phyloP scores from a whole-genome alignment of 2,113 vertebrate species.

The Mohoua ochrocephala region DNA sequence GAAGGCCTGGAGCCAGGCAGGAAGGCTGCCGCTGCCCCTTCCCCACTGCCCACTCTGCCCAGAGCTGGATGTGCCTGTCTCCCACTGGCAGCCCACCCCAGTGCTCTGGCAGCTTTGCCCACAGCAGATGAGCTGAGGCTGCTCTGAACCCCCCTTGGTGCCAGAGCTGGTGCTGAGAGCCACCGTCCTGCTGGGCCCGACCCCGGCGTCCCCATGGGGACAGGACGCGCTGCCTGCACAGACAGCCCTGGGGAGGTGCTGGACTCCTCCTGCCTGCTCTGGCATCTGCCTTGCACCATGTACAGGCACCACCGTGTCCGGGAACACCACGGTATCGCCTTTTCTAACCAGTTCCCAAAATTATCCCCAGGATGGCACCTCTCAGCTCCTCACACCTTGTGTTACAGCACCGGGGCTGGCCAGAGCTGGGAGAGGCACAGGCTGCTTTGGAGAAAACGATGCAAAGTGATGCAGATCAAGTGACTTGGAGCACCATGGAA shows the following conservation, averaged over 20 bases:
- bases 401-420: background rate
- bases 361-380: background rate
- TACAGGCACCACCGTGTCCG: background rate
- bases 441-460: background rate
- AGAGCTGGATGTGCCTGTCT: background rate
- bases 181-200: background rate
- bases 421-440: accelerated
- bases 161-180: background rate
- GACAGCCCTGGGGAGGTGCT: background rate
- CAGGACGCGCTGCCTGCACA: background rate
- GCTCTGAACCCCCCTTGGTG: background rate
- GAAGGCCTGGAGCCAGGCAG: background rate
- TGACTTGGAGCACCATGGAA: background rate
- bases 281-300: background rate
- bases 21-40: background rate
- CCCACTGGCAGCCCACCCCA: background rate
- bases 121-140: background rate
- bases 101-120: background rate
- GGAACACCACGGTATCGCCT: background rate
- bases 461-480: background rate
- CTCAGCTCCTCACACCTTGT: background rate
- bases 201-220: accelerated
- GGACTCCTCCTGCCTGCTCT: background rate
- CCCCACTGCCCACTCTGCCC: background rate
- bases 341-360: background rate